Evolutionary conservation across 2,797 vertebrate species (phyloP), one percentile per base, ranked within the genome.

Genomic region (Rachycentron canadum): DNA sequence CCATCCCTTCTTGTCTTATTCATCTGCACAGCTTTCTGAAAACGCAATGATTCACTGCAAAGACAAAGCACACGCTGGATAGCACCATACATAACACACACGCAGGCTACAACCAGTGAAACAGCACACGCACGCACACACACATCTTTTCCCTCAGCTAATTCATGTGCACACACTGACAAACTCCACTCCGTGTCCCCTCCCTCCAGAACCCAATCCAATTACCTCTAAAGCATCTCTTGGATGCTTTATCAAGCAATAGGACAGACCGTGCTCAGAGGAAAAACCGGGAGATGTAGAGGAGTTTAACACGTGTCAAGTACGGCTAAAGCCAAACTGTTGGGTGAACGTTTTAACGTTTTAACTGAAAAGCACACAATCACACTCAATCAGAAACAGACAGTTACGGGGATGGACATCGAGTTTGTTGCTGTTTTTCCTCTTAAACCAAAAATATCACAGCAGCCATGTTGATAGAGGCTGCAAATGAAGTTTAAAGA

Each of bases 171-270:
- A 86, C 76, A 70, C 83, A 78, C 53, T 77, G 59, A 85, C 81
- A 78, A 76, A 90, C 89, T 89, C 85, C 52, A 17, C 77, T 78
- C 83, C 77, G 84, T 73, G 83, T 83, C 83, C 78, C 71, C 87
- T 85, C 77, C 87, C 85, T 89, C 83, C 69, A 68, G 76, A 76
- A 81, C 79, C 1, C 41, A 93, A 94, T 92, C 91, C 89, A 93
- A 93, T 93, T 93, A 94, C 70, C 83, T 89, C 86, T 73, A 77
- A 88, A 91, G 86, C 90, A 89, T 89, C 90, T 90, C 90, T 86
- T 21, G 23, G 78, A 87, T 86, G 91, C 80, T 91, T 89, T 85
- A 86, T 91, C 85, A 90, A 92, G 86, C 86, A 84, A 91, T 62
- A 90, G 81, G 67, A 91, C 84, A 85, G 77, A 81, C 68, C 25